Base-by-base conservation (phyloP, 1,140 invertebrate species). In the Microplitis demolitor region DNA sequence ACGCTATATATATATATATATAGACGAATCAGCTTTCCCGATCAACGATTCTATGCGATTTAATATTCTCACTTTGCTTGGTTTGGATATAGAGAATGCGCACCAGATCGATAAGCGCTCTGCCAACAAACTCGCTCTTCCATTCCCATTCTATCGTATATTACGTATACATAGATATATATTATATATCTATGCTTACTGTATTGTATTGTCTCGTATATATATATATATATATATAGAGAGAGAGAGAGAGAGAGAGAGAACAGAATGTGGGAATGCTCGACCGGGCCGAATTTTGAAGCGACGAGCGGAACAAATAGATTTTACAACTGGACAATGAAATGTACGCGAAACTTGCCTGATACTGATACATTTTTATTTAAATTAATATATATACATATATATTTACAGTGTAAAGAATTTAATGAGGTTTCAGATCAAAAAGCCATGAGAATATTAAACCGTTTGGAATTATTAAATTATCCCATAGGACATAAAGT, bases 1-100 rank as follows among this genome's bases (percentile, higher is more conserved):
- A n/a, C 4, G 66, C 37, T 56, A 35, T 56, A 35, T 56, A 4
- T 39, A 45, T 8, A 11, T 53, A 71, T 51, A 6, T 39, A 37
- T 58, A 63, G 5, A 67, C 77, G 77, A 82, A 82, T 82, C 78
- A 82, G 81, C 75, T 80, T 80, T 78, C 77, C 78, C 76, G 76
- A 77, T 78, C 74, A 78, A 80, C 73, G 77, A 77, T 79, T 78
- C 76, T 74, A 79, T 82, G 76, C 77, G 78, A 80, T 82, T 77
- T 76, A 82, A 82, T 82, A 82, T 82, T 82, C 79, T 80, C 81
- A 80, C 80, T 78, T 81, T 77, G 79, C 77, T 80, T 67, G 45
- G 50, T 45, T 45, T 45, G 33, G 24, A 16, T 66, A 66, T 14
- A 66, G 14, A 45, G 16, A 35, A 31, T 37, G 13, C 63, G 39